Evolutionary conservation across 1,140 invertebrate species (phyloP), one percentile per base, ranked within the genome.

Genomic region (Reticulitermes speratus): DNA sequence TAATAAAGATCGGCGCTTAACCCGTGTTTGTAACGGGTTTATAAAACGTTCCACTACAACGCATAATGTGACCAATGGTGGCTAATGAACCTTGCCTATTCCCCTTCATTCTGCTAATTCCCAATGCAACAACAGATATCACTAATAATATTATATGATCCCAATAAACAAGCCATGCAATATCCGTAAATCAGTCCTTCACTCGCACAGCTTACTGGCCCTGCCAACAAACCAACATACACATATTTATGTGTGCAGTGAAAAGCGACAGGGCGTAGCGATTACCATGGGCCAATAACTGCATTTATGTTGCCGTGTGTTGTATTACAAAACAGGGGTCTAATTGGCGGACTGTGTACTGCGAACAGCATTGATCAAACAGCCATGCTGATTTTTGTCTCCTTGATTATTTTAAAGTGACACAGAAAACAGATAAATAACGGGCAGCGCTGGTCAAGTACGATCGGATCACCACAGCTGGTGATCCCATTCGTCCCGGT

Each of bases 131-230:
- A 65, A 48, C 55, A n/a, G 9, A 23, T 19, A 12, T 30, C 65
- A n/a, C 25, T n/a, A 75, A 75, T 30, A n/a, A 75, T 75, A 75
- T 75, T 75, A 75, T 75, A 75, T 30, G 65, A 75, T 75, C 65
- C n/a, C 65, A 75, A 30, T 75, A 30, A 75, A 75, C 65, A 75
- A 75, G 65, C 65, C 3, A 6, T 75, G 3, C n/a, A 30, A n/a
- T 30, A 75, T 30, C 65, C 65, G 65, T 30, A 75, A n/a, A 75
- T 30, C 6, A 75, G 65, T 75, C 65, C n/a, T 75, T 75, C n/a
- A 75, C 3, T 75, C 65, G n/a, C 25, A 75, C 65, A 75, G n/a
- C 65, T 9, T 9, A 30, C 6, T 75, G 16, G n/a, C 65, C 25
- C 7, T 25, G 30, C n/a, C n/a, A 75, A 30, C 65, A 30, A 75